phyloP scores from a whole-genome alignment of 2,113 vertebrate genomes.

The Petroica traversi region DNA sequence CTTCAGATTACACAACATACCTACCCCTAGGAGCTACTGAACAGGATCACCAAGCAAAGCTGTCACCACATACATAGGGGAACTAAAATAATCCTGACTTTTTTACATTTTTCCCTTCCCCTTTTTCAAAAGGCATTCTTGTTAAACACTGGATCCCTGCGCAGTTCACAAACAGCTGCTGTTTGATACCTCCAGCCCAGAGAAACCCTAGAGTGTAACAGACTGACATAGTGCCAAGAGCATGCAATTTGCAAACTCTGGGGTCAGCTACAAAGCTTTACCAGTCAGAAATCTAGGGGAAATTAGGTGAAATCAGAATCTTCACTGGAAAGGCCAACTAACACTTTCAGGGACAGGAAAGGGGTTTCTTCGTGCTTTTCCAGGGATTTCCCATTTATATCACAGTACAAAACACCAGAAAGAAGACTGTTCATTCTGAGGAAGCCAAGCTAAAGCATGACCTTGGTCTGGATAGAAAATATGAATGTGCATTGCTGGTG shows the following conservation, averaged over 20 bases:
- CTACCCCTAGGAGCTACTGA: background rate
- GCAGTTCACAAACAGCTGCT: background rate
- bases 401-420: constrained; percentile 59
- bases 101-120: background rate
- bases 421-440: constrained; percentile 33
- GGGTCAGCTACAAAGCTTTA: background rate
- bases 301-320: background rate
- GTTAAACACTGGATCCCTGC: background rate
- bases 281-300: background rate
- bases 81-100: background rate
- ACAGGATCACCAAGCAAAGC: background rate
- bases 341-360: background rate
- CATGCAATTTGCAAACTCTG: background rate
- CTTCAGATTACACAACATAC: background rate
- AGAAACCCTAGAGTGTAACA: background rate
- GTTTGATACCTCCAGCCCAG: background rate
- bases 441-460: constrained; percentile 57
- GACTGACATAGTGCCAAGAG: background rate
- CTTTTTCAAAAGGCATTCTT: background rate
- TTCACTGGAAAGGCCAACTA: background rate
- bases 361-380: constrained; percentile 29
- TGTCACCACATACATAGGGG: background rate
- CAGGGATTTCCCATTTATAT: constrained; percentile 34
- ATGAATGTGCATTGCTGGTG: background rate
- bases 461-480: constrained; percentile 52